Evolutionary conservation across 2,113 vertebrate genomes (phyloP), one percentile per base, ranked within the genome.

Genomic region (Hydrolagus affinis): DNA sequence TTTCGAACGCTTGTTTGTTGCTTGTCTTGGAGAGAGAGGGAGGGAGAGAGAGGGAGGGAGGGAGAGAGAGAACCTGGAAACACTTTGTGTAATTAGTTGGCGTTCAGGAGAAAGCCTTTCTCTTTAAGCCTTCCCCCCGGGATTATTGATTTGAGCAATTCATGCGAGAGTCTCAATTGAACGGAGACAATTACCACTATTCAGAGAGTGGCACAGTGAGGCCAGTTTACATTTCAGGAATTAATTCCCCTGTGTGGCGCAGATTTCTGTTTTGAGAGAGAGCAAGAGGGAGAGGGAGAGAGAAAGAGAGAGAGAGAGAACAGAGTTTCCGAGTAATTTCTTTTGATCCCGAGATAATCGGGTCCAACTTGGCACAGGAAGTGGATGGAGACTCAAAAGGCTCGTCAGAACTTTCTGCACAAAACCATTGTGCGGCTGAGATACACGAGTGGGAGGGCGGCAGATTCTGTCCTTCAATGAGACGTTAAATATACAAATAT

Each of bases 61-160:
- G 6, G 6, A 1, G 44, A 44, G 44, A 30, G 66, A 83, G 62
- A 66, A 15, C 25, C 21, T 83, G 78, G 62, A 83, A 66, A 17
- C 62, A 66, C 60, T 83, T 83, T 83, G 25, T 68, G 78, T 60
- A 83, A 83, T 66, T 66, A 83, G 78, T 83, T 83, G 78, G 30
- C 15, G 32, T 10, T 57, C 17, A 56, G 32, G 8, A 75, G 73
- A 75, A 30, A 75, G 73, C 73, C 32, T 21, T n/a, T 56, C 60
- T 30, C 9, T 8, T 83, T 17, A 23, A 66, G 77, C 77, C 77
- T 60, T 19, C 78, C 25, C 28, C 44, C 3, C 59, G 14, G 28
- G n/a, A 28, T 28, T 83, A 30, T 83, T 83, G 14, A 66, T 3
- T 8, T 19, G 59, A 66, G 21, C 78, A 83, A 83, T 83, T 32